phyloP scores from a whole-genome alignment of 1,140 invertebrate genomes.

The Patella vulgata region DNA sequence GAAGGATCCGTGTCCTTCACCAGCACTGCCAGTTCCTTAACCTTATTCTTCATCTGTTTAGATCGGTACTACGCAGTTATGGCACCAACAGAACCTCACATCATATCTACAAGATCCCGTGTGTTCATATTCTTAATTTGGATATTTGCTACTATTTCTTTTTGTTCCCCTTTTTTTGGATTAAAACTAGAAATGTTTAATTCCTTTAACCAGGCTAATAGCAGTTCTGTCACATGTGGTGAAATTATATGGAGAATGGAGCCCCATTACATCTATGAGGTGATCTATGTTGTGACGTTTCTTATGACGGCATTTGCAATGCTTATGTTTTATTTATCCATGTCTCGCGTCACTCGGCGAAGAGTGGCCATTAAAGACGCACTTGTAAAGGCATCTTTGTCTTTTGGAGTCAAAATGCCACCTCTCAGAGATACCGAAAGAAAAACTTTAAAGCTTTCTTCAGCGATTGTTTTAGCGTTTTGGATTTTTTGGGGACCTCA shows the following conservation, averaged over 20 bases:
- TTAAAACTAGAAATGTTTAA: background rate
- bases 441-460: background rate
- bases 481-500: slow-evolving; percentile 18
- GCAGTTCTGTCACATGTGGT: slow-evolving; percentile 7
- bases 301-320: slow-evolving; percentile 10
- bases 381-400: background rate
- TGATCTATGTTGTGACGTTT: slow-evolving; percentile 15
- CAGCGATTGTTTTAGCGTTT: slow-evolving; percentile 14
- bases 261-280: slow-evolving; percentile 8
- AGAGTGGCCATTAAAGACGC: background rate
- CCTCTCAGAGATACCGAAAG: background rate
- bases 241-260: background rate
- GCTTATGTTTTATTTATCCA: slow-evolving; percentile 11
- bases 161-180: slow-evolving; percentile 16
- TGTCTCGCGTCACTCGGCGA: background rate
- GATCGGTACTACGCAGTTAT: slow-evolving; percentile 16
- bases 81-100: slow-evolving; percentile 1
- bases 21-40: slow-evolving; percentile 15
- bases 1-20: slow-evolving; percentile 13
- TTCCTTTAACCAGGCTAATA: background rate
- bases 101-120: background rate
- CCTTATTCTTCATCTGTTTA: slow-evolving; percentile 17
- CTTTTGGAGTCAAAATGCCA: background rate
- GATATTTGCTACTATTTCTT: slow-evolving; percentile 6
- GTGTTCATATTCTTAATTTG: slow-evolving; percentile 9